Conservation (phyloP, 2,888 invertebrate species). For the Xestobium rufovillosum region DNA sequence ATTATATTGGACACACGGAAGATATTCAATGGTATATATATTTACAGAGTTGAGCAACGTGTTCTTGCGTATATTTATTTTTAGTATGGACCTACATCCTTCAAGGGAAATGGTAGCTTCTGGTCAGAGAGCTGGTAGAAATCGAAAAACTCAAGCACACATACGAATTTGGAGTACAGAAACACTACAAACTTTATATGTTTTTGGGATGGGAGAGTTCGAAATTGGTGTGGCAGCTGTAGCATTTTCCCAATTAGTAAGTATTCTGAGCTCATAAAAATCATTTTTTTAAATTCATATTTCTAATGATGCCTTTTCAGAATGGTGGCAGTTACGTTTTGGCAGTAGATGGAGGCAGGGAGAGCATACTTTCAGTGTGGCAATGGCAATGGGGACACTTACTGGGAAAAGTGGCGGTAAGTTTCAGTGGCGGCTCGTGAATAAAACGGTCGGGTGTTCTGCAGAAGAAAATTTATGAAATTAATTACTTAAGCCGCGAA, state of each 20-base stretch:
- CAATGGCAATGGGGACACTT: constrained; percentile 92
- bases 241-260: constrained; percentile 80
- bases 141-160: constrained; percentile 79
- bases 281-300: constrained; percentile 4
- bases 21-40: constrained; percentile 80
- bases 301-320: constrained; percentile 45
- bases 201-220: constrained; percentile 87
- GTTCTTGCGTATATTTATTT: constrained; percentile 5
- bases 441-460: no score
- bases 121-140: constrained; percentile 78
- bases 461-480: no score
- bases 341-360: constrained; percentile 81
- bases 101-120: constrained; percentile 83
- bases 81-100: constrained; percentile 81
- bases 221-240: constrained; percentile 81
- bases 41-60: no score
- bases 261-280: constrained; percentile 18
- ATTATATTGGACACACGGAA: constrained; percentile 87
- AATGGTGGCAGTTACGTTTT: constrained; percentile 85
- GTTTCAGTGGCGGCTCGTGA: no score
- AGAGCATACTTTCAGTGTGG: constrained; percentile 89
- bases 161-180: constrained; percentile 90
- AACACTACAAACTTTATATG: constrained; percentile 78
- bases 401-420: constrained; percentile 89
- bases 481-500: no score